Evolutionary conservation across 2,888 invertebrate genomes (phyloP), one percentile per base, ranked within the genome.

Genomic region (Meta bourneti): DNA sequence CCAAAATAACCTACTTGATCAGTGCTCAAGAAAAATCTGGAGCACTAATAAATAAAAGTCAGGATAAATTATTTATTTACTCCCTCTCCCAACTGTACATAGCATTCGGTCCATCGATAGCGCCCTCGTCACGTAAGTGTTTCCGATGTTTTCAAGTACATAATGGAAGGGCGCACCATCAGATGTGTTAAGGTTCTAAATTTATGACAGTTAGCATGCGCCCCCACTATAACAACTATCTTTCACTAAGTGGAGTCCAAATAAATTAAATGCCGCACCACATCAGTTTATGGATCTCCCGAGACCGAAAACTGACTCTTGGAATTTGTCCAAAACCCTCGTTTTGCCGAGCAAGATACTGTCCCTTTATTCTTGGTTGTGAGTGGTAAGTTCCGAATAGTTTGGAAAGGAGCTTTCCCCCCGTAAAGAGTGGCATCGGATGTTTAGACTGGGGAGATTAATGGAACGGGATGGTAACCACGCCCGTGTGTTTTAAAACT

Each of bases 261-360:
- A 81, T 48, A 48, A 81, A 81, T 81, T 81, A 81, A 81, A 81
- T 48, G 81, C 70, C 70, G 70, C 49, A 9, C 9, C 71, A n/a
- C 16, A 70, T 34, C 16, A 61, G 81, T 70, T 81, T 49, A 81
- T 70, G 81, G 70, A 13, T 34, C 81, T 13, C 61, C 13, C 69
- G 81, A 49, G 81, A 69, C 49, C 69, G 48, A 48, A 69, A 81
- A 20, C 49, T 16, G 34, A 8, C 48, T 81, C 69, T 81, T 69
- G 81, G 70, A 81, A 34, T 34, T n/a, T 13, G 7, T 70, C 81
- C 69, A 81, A 81, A 70, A 34, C 34, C 34, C 34, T 34, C 34
- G 34, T 34, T n/a, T 34, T 34, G 34, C 34, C 34, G 1, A 34
- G 1, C 34, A 4, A 1, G 34, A 34, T 34, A 34, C 34, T 34